Base-by-base conservation (phyloP, 2,888 invertebrate genomes). In the Spodoptera picta region DNA sequence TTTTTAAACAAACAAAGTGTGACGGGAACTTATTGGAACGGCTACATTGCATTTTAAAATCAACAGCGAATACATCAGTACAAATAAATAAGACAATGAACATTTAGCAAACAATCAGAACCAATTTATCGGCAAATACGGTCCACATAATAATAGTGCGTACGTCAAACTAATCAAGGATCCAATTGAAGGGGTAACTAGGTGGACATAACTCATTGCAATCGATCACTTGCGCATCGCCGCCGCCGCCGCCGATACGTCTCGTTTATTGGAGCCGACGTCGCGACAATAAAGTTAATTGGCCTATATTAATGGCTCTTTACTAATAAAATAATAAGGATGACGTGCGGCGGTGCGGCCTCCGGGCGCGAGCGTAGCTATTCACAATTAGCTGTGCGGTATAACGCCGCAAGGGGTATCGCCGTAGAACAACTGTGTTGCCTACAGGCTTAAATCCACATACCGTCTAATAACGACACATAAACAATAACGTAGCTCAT, bases 151-250 rank as follows among this genome's bases (percentile, higher is more conserved):
- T 90, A 91, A 90, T 90, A 87, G 88, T 86, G 88, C 87, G 89
- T 85, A 91, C 90, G 91, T 93, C 92, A 89, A 91, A 89, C 90
- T 94, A 93, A 94, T 94, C 93, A 92, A 88, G 90, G 87, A 88
- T 84, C 88, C 94, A 94, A 94, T 94, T 94, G 94, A 91, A 92
- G 89, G 92, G 92, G 92, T 93, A 93, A 93, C 92, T 92, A 92
- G 90, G 90, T 92, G 92, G 91, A 91, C 91, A 89, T 90, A 91
- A 90, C 87, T 90, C 88, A 88, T 86, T 84, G 87, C 88, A 85
- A 92, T 92, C 92, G 91, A 93, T 93, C 93, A 92, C 86, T 88
- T 84, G 86, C 87, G 84, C 86, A 83, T 87, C 87, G 85, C 80
- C 84, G 80, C 78, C 76, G 82, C 74, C 82, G 82, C 77, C 81